Conservation (phyloP, 2,888 invertebrate genomes). For the Tipula confusa region DNA sequence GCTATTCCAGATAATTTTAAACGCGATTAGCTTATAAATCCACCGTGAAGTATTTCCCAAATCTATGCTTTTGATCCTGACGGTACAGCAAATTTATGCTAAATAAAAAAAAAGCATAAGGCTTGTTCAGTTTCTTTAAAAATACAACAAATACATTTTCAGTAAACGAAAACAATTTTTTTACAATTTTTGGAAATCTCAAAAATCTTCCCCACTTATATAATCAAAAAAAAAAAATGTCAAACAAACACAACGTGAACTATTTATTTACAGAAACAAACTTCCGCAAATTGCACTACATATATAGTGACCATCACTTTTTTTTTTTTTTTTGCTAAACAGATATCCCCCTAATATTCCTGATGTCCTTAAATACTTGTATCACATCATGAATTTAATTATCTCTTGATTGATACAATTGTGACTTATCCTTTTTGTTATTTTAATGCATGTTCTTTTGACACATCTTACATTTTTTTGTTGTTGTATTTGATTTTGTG, state of each 20-base stretch:
- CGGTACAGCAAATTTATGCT: no score
- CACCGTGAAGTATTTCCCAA: no score
- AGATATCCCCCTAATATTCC: background rate
- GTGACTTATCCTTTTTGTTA: conserved; percentile 14
- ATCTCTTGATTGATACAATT: conserved; percentile 25
- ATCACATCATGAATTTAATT: conserved; percentile 20
- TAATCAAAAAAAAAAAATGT: background rate
- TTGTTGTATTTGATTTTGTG: no score
- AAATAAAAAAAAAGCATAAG: no score
- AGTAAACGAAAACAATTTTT: no score
- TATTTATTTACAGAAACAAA: background rate
- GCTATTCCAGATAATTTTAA: no score
- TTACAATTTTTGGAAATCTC: no score
- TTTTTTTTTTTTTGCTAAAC: background rate
- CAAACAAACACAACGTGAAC: background rate
- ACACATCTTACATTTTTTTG: background rate
- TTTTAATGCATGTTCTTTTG: conserved; percentile 5
- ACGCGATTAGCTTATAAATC: no score
- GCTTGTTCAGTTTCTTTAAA: no score
- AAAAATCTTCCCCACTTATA: no score
- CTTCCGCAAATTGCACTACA: conserved; percentile 8
- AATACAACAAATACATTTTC: no score
- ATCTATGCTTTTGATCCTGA: no score
- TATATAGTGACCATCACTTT: background rate
- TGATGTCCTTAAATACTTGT: background rate